A percentile compares a stretch with the other conserved stretches of the same genome.
Evolutionary conservation across 2,888 invertebrate genomes (phyloP).

Genomic region (Ligdia adustata): DNA sequence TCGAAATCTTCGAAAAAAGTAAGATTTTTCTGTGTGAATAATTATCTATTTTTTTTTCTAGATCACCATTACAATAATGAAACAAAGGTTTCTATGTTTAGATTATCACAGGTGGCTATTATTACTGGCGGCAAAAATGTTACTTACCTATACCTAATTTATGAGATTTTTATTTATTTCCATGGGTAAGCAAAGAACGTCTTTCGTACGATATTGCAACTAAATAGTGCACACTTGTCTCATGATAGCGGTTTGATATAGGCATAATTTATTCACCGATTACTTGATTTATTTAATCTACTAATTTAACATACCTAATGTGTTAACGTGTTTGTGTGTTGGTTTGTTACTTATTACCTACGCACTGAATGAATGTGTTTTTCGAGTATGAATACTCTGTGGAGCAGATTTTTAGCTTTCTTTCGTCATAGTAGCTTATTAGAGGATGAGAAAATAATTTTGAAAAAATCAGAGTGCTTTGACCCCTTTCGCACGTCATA

Average conservation of each 20-base stretch:
- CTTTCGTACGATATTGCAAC: conserved; percentile 22
- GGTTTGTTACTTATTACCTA: too few species aligned
- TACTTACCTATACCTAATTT: background rate
- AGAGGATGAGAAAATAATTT: background rate
- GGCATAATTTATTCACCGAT: conserved; percentile 17
- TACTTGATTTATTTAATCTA: conserved; percentile 20
- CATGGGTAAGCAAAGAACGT: conserved; percentile 20
- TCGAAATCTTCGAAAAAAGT: conserved; percentile 5
- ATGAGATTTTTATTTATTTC: conserved; percentile 13
- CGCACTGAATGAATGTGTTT: conserved; percentile 17
- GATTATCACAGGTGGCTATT: conserved; percentile 14
- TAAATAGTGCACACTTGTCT: conserved; percentile 22
- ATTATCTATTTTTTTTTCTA: conserved; percentile 14
- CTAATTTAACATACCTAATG: conserved; percentile 17
- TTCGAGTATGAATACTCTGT: conserved; percentile 4
- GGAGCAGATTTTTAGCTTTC: conserved; percentile 6
- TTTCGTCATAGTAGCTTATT: conserved; percentile 1
- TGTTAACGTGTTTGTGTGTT: conserved; percentile 20
- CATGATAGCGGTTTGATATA: conserved; percentile 22
- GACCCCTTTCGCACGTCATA: conserved; percentile 12
- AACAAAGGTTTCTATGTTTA: conserved; percentile 3
- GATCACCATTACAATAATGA: conserved; percentile 13
- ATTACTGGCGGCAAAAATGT: conserved; percentile 14
- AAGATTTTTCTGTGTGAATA: conserved; percentile 23
- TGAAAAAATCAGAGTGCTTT: conserved; percentile 5